Percentiles rank a stretch among this genome's conserved stretches.
Conservation (phyloP, 2,888 invertebrate genomes). For the Baronia brevicornis region DNA sequence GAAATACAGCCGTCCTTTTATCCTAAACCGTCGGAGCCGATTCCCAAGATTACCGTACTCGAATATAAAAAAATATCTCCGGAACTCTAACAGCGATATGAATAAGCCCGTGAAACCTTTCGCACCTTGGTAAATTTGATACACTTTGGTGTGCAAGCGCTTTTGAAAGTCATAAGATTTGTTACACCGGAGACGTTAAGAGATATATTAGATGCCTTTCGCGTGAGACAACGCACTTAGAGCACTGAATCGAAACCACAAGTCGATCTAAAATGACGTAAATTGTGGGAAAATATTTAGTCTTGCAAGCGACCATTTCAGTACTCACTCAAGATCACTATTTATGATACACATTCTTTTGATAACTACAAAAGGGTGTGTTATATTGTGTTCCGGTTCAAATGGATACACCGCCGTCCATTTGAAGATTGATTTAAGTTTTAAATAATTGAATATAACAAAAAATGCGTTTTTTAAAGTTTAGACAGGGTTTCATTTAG, state of each 20-base stretch:
- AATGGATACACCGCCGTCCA: no score
- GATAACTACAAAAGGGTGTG: no score
- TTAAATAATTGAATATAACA: no score
- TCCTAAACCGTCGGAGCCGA: conserved; percentile 31
- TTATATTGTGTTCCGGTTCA: no score
- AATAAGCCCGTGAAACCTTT: conserved; percentile 36
- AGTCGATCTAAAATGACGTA: conserved; percentile 38
- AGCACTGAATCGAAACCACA: conserved; percentile 38
- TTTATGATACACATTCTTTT: no score
- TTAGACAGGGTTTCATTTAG: no score
- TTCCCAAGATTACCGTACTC: conserved; percentile 33
- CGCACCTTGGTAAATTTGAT: conserved; percentile 33
- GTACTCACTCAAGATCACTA: no score
- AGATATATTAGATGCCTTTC: conserved; percentile 30
- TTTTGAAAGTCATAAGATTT: conserved; percentile 33
- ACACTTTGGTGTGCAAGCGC: conserved; percentile 33
- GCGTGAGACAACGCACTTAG: conserved; percentile 46
- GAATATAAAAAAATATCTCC: conserved; percentile 28
- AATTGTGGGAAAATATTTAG: conserved; percentile 37
- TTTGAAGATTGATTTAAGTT: no score
- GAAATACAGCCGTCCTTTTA: conserved; percentile 49
- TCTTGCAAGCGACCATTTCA: background rate
- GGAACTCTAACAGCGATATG: conserved; percentile 39
- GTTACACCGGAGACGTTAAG: conserved; percentile 38
- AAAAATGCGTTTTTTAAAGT: no score